Evolutionary conservation across 2,797 vertebrate species (phyloP), one percentile per base, ranked within the genome.

Genomic region (Rhabdomys pumilio): DNA sequence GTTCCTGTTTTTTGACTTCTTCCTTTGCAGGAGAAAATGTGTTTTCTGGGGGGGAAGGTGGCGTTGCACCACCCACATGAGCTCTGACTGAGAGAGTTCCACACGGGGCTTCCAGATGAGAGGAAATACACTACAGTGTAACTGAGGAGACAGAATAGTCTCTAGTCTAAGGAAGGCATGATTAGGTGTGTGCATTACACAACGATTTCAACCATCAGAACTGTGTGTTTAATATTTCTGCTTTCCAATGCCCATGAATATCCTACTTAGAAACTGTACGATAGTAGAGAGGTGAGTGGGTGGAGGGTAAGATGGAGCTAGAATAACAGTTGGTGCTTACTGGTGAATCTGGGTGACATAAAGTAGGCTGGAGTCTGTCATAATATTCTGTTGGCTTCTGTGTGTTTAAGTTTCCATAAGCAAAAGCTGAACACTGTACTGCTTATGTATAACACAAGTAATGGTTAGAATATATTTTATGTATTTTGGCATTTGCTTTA

Each of bases 401-500:
- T 79, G 61, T 69, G 15, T 93, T 31, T 44, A 63, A 75, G 83
- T 94, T 96, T 63, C 67, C 50, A 57, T 75, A 84, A 67, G 73
- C 65, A 80, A 81, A 97, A 92, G 17, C 81, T 80, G 57, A 93
- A 90, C 61, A 29, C 14, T 75, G 26, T 80, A 53, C 65, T 81
- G 31, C 15, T 17, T 80, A 63, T 85, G 20, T 80, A 41, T 83
- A 34, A 63, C 95, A 93, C n/a, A 96, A 95, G 96, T 55, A 67
- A 91, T 31, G 95, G 67, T 95, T 93, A 89, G 87, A 47, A 31
- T 22, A 9, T 90, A 84, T 89, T 82, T 96, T 75, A 89, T 44
- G 57, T 93, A 41, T 96, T 59, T 90, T 95, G 90, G 44, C 89
- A 91, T 79, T 93, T 53, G 29, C 5, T 10, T 92, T 97, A 50